Evolutionary conservation across 2,797 vertebrate species (phyloP), one percentile per base, ranked within the genome.

Genomic region (Macropodus opercularis): DNA sequence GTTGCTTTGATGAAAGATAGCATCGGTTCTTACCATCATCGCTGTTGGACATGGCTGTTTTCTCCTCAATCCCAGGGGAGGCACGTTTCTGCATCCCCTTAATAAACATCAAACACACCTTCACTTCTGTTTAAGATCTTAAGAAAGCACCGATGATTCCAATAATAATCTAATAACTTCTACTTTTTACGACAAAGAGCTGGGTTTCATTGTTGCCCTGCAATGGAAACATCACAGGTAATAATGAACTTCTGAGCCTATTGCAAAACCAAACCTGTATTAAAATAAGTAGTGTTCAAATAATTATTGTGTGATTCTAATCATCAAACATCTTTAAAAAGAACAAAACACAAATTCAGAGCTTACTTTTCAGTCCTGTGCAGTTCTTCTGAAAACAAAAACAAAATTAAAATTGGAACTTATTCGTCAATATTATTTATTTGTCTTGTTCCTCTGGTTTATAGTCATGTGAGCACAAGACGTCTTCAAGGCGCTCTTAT

Each of bases 401-500:
- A 41, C 4, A 59, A 42, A 23, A 48, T 14, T 32, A 44, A 55
- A 55, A 47, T 2, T 22, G 5, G 11, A 47, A 18, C 32, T 39
- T 40, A 12, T 19, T 64, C 57, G 61, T 55, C 34, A 18, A 36
- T n/a, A 13, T 44, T 23, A 19, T 42, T 56, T n/a, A n/a, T 51
- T 48, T 64, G 22, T 8, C 11, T 17, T 46, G 29, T 55, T 54
- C 21, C 27, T 41, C 63, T 69, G 43, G 63, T 61, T 72, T 39
- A 42, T 66, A 50, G 55, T 68, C 63, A 72, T 65, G 69, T 50
- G 59, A 31, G 63, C 57, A 72, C 35, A 79, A 61, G 50, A 84
- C 39, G 73, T 71, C 61, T 68, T 69, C 31, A 79, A 84, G 74
- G 79, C 83, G 80, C 68, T 81, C 66, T 85, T 77, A 55, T 68